Base-by-base conservation (phyloP, 2,888 invertebrate species). In the Stenotaenia linearis region DNA sequence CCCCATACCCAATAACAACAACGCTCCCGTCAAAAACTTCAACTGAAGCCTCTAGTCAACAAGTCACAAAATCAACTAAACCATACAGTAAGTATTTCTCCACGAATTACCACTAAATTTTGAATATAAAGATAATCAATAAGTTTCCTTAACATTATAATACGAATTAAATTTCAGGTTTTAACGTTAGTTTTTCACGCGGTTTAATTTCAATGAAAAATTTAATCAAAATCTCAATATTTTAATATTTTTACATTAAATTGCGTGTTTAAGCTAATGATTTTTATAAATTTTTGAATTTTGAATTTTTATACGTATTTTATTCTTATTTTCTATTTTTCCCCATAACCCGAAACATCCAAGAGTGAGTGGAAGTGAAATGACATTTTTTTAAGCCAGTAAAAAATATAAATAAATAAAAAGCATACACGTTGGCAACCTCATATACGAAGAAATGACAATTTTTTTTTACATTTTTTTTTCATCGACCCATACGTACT, bases 341-440 rank as follows among this genome's bases (percentile, higher is more conserved):
- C 12, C 87, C 82, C 87, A 50, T 28, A 61, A 56, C 82, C 79
- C 23, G 79, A 79, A 25, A 28, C 40, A 79, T 80, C 45, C 77
- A 79, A 77, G 50, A n/a, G 50, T 50, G 50, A 50, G 50, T 50
- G 50, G n/a, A 15, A 50, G 18, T n/a, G n/a, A n/a, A n/a, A n/a
- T n/a, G n/a, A n/a, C n/a, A n/a, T n/a, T n/a, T n/a, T n/a, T n/a
- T n/a, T n/a, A n/a, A n/a, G n/a, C n/a, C n/a, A n/a, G n/a, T n/a
- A n/a, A n/a, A n/a, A n/a, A 15, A 2, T 50, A 15, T 50, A 4
- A 50, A 50, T 15, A 50, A 50, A 15, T 10, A 50, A 50, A 50
- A n/a, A 50, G n/a, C 10, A n/a, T n/a, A 50, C 50, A 50, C 10
- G 50, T 50, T 50, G 50, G 50, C 50, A 50, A 50, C 50, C 50